Evolutionary conservation across 2,797 vertebrate genomes (phyloP).

Genomic region (Enteromius fasciolatus): DNA sequence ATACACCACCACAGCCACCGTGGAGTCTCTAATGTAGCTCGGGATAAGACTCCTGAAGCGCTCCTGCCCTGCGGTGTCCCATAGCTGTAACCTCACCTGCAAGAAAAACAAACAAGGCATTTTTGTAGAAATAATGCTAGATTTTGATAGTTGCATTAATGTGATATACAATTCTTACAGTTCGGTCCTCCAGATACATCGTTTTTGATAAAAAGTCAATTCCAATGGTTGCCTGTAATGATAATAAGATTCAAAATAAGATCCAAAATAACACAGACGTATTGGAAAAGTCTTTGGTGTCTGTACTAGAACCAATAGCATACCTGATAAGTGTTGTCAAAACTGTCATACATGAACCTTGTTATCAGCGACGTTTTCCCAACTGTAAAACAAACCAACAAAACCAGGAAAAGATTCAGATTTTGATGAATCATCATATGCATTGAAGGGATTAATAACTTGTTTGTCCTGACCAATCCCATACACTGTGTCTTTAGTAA

Average conservation of each 20-base stretch:
- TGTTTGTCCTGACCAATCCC: background rate
- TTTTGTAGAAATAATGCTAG: slow-evolving; percentile 28
- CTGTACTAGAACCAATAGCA: slow-evolving; percentile 28
- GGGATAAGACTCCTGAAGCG: slow-evolving; percentile 93
- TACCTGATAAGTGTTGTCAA: slow-evolving; percentile 86
- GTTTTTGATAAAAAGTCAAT: slow-evolving; percentile 94
- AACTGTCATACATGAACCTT: slow-evolving; percentile 86
- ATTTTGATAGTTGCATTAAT: background rate
- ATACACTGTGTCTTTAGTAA: background rate
- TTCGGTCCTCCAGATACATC: slow-evolving; percentile 92
- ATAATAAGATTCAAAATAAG: slow-evolving; percentile 53
- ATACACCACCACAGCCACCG: slow-evolving; percentile 92
- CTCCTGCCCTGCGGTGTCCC: slow-evolving; percentile 94
- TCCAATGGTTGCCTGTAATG: slow-evolving; percentile 86
- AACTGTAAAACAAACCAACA: slow-evolving; percentile 72
- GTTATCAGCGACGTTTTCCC: slow-evolving; percentile 84
- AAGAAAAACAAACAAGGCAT: background rate
- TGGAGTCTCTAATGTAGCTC: slow-evolving; percentile 94
- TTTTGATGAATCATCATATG: slow-evolving; percentile 8
- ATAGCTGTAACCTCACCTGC: slow-evolving; percentile 91
- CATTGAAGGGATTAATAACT: background rate
- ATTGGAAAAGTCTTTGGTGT: background rate
- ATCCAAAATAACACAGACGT: background rate
- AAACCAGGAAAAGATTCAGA: slow-evolving; percentile 1
- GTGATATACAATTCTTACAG: slow-evolving; percentile 74